Base-by-base conservation (phyloP, 2,888 invertebrate genomes). In the Ichneumoninae sp. region DNA sequence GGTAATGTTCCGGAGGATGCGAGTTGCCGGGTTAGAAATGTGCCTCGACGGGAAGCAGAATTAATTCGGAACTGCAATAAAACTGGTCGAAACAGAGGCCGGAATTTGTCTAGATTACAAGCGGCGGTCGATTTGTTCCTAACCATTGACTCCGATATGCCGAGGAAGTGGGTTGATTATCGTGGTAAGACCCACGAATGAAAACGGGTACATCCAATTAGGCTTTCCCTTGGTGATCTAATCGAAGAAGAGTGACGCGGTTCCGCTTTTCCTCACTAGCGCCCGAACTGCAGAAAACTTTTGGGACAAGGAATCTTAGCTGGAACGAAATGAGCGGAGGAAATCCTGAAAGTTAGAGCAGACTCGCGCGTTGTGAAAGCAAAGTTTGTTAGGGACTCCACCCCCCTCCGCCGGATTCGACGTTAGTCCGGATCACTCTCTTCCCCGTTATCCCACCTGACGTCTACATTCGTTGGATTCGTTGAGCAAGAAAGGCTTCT, bases 381-480 rank as follows among this genome's bases (percentile, higher is more conserved):
- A 52, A 66, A 66, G 65, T 66, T 75, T 33, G 75, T 33, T 19
- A 44, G 7, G 50, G 33, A 63, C 30, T 65, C 33, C 26, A 3
- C 13, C 16, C 16, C 16, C 22, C 8, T 0, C 6, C 16, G 13
- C 3, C 44, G 16, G 36, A 50, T 65, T 65, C 52, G 36, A 66
- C 52, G 36, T 19, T 75, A 66, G 52, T 47, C 22, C 36, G 65
- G 52, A 75, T 65, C 52, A 75, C 65, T 22, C 22, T 75, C 13
- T 63, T 52, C 50, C 63, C 33, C 36, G 60, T 52, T 71, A 73
- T 70, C 54, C 63, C 36, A 66, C 60, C 79, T 80, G 75, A 60
- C 47, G 78, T 85, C 75, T 85, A 80, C 75, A 76, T 85, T 82
- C 76, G 82, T 79, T 82, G 69, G 76, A 85, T 83, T 85, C 71